Evolutionary conservation across 2,113 vertebrate genomes (phyloP).

Genomic region (Agapornis roseicollis): DNA sequence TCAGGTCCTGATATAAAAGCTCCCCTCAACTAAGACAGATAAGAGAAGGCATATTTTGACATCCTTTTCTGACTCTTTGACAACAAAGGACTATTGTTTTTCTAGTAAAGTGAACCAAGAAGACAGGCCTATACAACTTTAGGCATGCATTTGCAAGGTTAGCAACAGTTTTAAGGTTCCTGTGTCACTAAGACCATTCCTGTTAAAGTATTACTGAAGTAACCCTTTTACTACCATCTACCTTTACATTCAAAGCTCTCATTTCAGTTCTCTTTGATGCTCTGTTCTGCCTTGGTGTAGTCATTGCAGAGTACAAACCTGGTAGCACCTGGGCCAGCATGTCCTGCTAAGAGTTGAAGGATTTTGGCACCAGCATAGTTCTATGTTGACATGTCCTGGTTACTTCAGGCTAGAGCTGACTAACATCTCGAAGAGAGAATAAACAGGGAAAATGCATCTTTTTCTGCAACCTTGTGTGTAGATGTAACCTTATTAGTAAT

Average conservation of each 20-base stretch:
- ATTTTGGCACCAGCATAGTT: neutral
- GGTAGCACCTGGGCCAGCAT: neutral
- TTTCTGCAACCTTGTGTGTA: neutral
- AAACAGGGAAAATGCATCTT: neutral
- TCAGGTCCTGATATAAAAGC: neutral
- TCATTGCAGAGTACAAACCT: neutral
- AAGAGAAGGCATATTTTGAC: neutral
- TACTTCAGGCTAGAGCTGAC: neutral
- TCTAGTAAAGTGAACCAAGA: neutral
- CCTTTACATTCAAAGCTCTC: fast-evolving
- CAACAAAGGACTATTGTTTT: neutral
- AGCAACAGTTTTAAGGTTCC: neutral
- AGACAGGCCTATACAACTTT: neutral
- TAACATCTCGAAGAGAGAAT: neutral
- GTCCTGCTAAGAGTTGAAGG: neutral
- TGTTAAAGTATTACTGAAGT: neutral
- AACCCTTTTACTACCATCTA: neutral
- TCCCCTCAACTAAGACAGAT: neutral
- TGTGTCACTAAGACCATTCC: neutral
- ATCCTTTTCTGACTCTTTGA: neutral
- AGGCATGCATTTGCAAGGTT: neutral
- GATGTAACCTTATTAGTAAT: slow-evolving; percentile 11
- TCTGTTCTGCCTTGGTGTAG: neutral
- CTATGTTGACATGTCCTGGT: neutral
- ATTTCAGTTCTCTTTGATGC: fast-evolving